Percentiles rank a stretch among this genome's conserved stretches.
These are phyloP conservation scores for Cotesia glomerata DNA, from an alignment of 1,140 invertebrate species.

Conservation along the genomic window DNA sequence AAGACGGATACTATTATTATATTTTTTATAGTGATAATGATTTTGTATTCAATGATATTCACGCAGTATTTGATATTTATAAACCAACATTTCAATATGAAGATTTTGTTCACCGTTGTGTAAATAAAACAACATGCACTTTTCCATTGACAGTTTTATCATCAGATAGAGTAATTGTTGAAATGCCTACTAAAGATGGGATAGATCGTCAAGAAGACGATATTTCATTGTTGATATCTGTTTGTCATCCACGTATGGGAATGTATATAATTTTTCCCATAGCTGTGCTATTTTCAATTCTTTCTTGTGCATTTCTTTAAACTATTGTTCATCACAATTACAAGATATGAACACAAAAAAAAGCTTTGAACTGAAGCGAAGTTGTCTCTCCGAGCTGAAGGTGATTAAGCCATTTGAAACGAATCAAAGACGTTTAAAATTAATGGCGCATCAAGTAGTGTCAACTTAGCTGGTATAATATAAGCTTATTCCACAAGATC, in stretches of 20 bases:
- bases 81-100: slow-evolving; percentile 81
- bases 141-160: slow-evolving; percentile 75
- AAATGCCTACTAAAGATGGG: slow-evolving; percentile 79
- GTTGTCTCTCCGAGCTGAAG: too few species aligned
- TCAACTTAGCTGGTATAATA: too few species aligned
- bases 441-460: too few species aligned
- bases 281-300: slow-evolving; percentile 73
- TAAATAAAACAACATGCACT: slow-evolving; percentile 77
- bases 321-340: neutral
- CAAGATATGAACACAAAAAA: too few species aligned
- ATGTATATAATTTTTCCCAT: slow-evolving; percentile 82
- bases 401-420: too few species aligned
- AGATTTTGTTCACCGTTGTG: slow-evolving; percentile 74
- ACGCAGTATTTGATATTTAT: slow-evolving; percentile 82
- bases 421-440: too few species aligned
- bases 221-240: slow-evolving; percentile 72
- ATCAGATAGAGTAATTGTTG: slow-evolving; percentile 78
- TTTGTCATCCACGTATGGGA: slow-evolving; percentile 76
- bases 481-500: too few species aligned
- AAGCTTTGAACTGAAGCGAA: too few species aligned
- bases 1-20: slow-evolving; percentile 84
- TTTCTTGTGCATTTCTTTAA: slow-evolving; percentile 75
- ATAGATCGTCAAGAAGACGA: slow-evolving; percentile 75
- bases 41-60: slow-evolving; percentile 76
- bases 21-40: slow-evolving; percentile 88